Percentiles rank a stretch among this genome's conserved stretches.
These are phyloP conservation scores for Lamellibrachia columna DNA, from an alignment of 2,888 invertebrate genomes.

Conservation along the genomic window DNA sequence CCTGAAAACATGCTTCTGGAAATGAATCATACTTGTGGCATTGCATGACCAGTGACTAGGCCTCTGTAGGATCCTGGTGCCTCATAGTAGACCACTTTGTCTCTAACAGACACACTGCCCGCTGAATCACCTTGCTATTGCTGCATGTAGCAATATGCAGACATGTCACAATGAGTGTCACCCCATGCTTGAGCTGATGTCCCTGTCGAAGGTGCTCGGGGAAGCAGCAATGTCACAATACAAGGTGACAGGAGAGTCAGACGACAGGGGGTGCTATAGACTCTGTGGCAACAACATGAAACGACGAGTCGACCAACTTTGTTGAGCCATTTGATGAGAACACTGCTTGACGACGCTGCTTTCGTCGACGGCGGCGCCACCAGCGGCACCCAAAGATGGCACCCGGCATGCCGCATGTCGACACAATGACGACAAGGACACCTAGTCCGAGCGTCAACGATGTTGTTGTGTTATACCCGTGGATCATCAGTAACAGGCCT, in stretches of 20 bases:
- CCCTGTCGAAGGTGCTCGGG: background rate
- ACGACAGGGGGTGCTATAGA: slow-evolving; percentile 1
- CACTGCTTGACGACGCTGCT: slow-evolving; percentile 19
- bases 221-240: background rate
- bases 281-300: background rate
- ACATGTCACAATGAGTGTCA: background rate
- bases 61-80: background rate
- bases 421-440: slow-evolving; percentile 17
- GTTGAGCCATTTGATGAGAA: background rate
- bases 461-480: background rate
- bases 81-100: background rate
- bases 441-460: slow-evolving; percentile 5
- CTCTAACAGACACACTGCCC: too few relatives aligned
- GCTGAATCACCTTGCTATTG: background rate
- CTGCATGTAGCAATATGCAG: background rate
- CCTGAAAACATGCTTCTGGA: background rate
- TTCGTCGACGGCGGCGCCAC: slow-evolving; percentile 18
- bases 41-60: background rate
- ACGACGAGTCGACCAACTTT: background rate
- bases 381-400: slow-evolving; percentile 24
- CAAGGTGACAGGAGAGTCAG: background rate
- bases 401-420: slow-evolving; percentile 22
- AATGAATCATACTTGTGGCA: background rate
- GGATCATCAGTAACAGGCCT: slow-evolving; percentile 20
- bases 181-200: background rate